A percentile compares a stretch with the other conserved stretches of the same genome.
Conservation (phyloP, 2,113 vertebrate genomes). For the Salvelinus alpinus region DNA sequence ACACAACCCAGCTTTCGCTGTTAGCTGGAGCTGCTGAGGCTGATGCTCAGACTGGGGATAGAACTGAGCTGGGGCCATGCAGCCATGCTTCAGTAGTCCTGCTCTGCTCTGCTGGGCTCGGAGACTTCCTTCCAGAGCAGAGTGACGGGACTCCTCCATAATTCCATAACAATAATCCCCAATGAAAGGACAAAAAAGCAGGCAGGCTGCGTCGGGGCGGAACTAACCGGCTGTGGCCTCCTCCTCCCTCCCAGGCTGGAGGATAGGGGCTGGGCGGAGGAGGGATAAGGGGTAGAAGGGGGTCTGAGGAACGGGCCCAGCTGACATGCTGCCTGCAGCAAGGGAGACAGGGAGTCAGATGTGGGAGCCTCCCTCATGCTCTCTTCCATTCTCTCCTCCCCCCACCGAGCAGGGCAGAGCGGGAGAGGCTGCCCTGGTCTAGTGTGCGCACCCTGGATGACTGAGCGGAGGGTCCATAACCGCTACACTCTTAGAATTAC, state of each 20-base stretch:
- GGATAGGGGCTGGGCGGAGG: constrained; percentile 34
- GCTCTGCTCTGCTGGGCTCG: constrained; percentile 30
- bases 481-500: constrained; percentile 1
- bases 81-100: constrained; percentile 49
- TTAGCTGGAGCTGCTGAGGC: constrained; percentile 2
- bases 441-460: constrained; percentile 49
- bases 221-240: constrained; percentile 65
- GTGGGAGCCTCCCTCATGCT: constrained; percentile 7
- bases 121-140: constrained; percentile 54
- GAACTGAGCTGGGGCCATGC: background rate
- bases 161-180: constrained; percentile 81
- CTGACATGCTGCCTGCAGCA: constrained; percentile 66
- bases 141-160: constrained; percentile 55
- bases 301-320: constrained; percentile 64
- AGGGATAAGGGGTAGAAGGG: constrained; percentile 2
- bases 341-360: constrained; percentile 37
- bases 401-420: constrained; percentile 27
- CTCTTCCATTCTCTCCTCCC: constrained; percentile 20
- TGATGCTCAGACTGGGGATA: constrained; percentile 3
- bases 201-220: constrained; percentile 47
- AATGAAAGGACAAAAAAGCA: constrained; percentile 70
- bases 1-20: background rate
- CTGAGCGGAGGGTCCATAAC: constrained; percentile 48
- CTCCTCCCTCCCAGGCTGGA: constrained; percentile 42
- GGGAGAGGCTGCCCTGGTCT: constrained; percentile 49